Evolutionary conservation across 2,797 vertebrate species (phyloP).

Genomic region (Esox lucius): DNA sequence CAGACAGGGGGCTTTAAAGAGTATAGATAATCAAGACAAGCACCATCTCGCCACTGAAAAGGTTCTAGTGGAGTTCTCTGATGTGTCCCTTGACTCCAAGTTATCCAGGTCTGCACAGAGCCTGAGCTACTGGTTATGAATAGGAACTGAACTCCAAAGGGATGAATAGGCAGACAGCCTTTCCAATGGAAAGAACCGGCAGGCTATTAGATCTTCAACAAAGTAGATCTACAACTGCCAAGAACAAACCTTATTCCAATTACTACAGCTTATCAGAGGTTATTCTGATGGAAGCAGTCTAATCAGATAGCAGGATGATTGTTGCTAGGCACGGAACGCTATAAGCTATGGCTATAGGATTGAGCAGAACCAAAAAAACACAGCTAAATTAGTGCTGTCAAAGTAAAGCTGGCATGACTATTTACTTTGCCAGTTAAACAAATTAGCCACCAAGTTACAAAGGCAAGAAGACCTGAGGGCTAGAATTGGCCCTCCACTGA

Average conservation of each 20-base stretch:
- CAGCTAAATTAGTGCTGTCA: background rate
- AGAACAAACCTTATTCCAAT: background rate
- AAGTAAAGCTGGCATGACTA: background rate
- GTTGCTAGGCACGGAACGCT: background rate
- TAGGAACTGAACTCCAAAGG: background rate
- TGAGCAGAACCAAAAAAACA: background rate
- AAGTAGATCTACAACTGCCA: background rate
- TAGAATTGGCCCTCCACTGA: background rate
- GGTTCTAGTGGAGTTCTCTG: background rate
- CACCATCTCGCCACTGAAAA: background rate
- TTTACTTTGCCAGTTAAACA: background rate
- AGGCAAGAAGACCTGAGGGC: background rate
- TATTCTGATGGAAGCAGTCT: background rate
- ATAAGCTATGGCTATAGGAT: background rate
- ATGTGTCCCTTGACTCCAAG: background rate
- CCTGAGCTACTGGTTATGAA: background rate
- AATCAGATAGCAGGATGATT: background rate
- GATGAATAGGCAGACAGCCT: background rate
- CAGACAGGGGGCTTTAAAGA: conserved; percentile 1
- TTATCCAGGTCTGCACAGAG: background rate
- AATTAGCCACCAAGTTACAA: background rate
- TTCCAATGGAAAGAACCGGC: background rate
- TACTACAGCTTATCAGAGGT: background rate
- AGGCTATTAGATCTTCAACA: background rate
- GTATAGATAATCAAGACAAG: background rate